These are phyloP conservation scores for Xyrauchen texanus DNA, from an alignment of 2,113 vertebrate species.

Conservation along the genomic window DNA sequence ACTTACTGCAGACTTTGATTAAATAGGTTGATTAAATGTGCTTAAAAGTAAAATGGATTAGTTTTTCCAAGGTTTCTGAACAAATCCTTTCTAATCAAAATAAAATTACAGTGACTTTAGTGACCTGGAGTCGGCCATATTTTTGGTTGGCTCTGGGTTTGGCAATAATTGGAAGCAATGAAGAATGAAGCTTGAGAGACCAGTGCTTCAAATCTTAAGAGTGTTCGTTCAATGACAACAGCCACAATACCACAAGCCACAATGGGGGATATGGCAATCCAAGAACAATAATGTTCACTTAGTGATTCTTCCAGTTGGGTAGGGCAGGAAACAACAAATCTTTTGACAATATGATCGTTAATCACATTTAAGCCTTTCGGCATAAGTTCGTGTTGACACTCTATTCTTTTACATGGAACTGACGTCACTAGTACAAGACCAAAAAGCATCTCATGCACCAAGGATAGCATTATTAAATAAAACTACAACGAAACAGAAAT, in stretches of 20 bases:
- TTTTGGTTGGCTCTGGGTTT: not conserved
- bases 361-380: not conserved
- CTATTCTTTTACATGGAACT: not conserved
- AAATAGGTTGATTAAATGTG: too few species aligned
- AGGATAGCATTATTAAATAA: too few species aligned
- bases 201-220: not conserved
- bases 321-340: not conserved
- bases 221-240: not conserved
- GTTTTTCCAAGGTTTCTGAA: not conserved
- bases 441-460: not conserved
- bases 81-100: not conserved
- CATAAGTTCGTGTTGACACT: not conserved
- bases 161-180: not conserved
- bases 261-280: too few species aligned
- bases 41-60: too few species aligned
- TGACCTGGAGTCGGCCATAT: not conserved
- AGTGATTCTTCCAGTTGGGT: not conserved
- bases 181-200: too few species aligned
- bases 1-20: too few species aligned
- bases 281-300: not conserved
- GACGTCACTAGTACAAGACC: not conserved
- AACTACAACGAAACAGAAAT: too few species aligned
- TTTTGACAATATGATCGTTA: not conserved
- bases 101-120: not conserved
- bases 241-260: conserved; percentile 9